Evolutionary conservation across 2,888 invertebrate species (phyloP), one percentile per base, ranked within the genome.

Genomic region (Phlogophora meticulosa): DNA sequence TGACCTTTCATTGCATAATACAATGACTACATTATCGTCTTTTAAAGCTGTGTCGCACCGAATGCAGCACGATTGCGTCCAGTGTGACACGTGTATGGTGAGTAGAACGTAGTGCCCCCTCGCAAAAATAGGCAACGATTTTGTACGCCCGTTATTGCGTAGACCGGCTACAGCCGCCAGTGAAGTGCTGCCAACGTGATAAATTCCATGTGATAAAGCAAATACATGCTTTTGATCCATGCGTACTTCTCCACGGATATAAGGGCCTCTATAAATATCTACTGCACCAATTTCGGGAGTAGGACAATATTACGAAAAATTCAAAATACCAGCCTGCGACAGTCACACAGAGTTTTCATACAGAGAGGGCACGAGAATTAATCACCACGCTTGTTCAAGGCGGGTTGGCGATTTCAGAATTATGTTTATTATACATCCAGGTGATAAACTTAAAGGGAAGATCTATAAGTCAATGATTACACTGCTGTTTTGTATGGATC

Each of bases 1-100:
- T 68, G 55, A 40, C 77, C 40, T 77, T 71, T 59, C n/a, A 22
- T 71, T 77, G 78, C 60, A 71, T 76, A 59, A 77, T 71, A 22
- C 22, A 71, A 59, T 52, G 60, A 71, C 71, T 71, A 77, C n/a
- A 60, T 71, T 51, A 76, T 28, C 34, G 38, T 76, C 24, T 45
- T 75, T 56, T 70, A 51, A 42, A 71, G 60, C 51, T 51, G 38
- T 15, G 15, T 58, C 43, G 40, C 43, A 40, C 15, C 45, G 17
- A 51, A 71, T 71, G 28, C 49, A 45, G 40, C 45, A 49, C 72
- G 49, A 22, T 43, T 75, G 15, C 9, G n/a, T 34, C 7, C 42
- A n/a, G n/a, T n/a, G n/a, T n/a, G 43, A 38, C 77, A 77, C 45
- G 36, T 48, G 46, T 59, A 7, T 17, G 40, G 17, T 24, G 22